Base-by-base conservation (phyloP, 2,888 invertebrate genomes). In the Leptinotarsa tumamoca region DNA sequence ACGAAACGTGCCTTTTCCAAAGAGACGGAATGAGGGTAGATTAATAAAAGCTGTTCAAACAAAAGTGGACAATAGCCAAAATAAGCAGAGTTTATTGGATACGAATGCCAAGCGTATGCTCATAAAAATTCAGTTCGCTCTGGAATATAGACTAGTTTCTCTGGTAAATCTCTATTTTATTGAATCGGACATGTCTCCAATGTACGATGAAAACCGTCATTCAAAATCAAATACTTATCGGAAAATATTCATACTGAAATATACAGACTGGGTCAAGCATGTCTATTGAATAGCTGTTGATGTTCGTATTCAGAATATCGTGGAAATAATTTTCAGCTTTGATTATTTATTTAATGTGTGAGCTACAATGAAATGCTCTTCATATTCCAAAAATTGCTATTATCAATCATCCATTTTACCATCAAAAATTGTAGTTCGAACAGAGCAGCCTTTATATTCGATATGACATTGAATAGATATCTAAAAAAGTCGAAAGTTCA, bases 41-140 rank as follows among this genome's bases (percentile, higher is more conserved):
- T 77, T 74, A 77, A 79, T 77, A 75, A 77, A 79, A 75, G 79
- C 75, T 75, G 77, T 63, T 71, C 74, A 79, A 79, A 79, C 72
- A 79, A 21, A 72, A 78, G 56, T 75, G 77, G 77, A 66, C 77
- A 75, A 58, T 72, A 52, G 71, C 73, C 75, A 63, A 63, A 74
- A 68, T 73, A 76, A 73, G 67, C 73, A 56, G 67, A 70, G 73
- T 56, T 67, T 76, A 71, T 67, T 50, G 67, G 70, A 63, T 58
- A 18, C 49, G 67, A 68, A 67, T 69, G 69, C 56, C 33, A 67
- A 75, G 68, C 73, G 50, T 49, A 61, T 68, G 66, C 56, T 56
- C 73, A 78, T 71, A 75, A 75, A 72, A 75, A 71, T 71, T 70
- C 49, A 27, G 61, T 58, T 27, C 51, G 49, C 21, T 61, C 4